Evolutionary conservation across 2,113 vertebrate genomes (phyloP), one percentile per base, ranked within the genome.

Genomic region (Python bivittatus): DNA sequence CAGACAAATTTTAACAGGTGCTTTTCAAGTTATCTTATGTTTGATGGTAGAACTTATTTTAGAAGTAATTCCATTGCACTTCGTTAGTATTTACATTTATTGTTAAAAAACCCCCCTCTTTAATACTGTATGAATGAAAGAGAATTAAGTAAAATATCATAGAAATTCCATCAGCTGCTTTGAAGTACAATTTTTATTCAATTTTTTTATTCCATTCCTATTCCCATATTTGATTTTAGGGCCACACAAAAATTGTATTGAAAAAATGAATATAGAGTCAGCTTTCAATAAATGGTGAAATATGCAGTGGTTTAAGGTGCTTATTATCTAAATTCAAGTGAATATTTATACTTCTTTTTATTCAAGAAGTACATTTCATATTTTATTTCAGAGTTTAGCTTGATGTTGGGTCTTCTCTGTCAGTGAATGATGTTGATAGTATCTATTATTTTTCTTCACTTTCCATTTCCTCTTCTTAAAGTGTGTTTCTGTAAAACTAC

Each of bases 301-400:
- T 44, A 86, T 52, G 29, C 64, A 60, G 6, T 4, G 17, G 93
- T 91, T 93, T 94, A 84, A 94, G 95, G 95, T 93, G 58, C 60
- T 92, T 95, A 89, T 33, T 1, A 0, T 90, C 22, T 83, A 92
- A 94, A 91, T 95, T 96, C 92, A 96, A 96, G 93, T 86, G 94
- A 95, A 96, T 96, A 93, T 95, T 96, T 97, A 94, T 68, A 1
- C 94, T 61, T 83, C 93, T 95, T 97, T 92, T 96, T 96, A 94
- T 96, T 95, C 72, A 90, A 90, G 27, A 94, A 96, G 61, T 48
- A 93, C 91, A 89, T 91, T 92, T 94, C 91, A 90, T 13, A 72
- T 92, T 91, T 92, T 91, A 87, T 95, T 97, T 95, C 90, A 83
- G 90, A 91, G 53, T 94, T 91, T 61, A 92, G 84, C 58, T 94